Base-by-base conservation (phyloP, 2,888 invertebrate genomes). In the Octodonta nipae region DNA sequence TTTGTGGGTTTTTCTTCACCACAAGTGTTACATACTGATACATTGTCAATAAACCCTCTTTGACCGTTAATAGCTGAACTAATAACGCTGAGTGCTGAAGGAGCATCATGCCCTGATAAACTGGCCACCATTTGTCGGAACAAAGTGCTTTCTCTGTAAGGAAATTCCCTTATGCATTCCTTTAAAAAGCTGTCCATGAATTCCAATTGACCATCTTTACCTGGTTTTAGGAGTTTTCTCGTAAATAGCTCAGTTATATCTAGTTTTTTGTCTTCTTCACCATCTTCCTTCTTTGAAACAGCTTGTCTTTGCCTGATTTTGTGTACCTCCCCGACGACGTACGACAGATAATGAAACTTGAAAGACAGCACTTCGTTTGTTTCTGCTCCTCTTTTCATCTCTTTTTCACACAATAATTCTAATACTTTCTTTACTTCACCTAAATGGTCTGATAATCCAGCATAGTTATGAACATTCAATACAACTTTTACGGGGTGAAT, bases 361-460 rank as follows among this genome's bases (percentile, higher is more conserved):
- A 88, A 83, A 7, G 87, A 78, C 73, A 89, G 79, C 14, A 89
- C 73, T 66, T 92, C 92, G 55, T 95, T 93, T 1, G 78, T 75
- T 42, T 91, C 86, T 22, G 72, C 66, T 17, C 78, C 78, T 49
- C 76, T 66, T 41, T 84, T 81, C 77, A 92, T 85, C 65, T 92
- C 87, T 46, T 73, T 77, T 51, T 87, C 86, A 49, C 83, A 77
- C 67, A 96, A 73, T 34, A 81, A 57, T 46, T 85, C 81, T 38
- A 98, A 63, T 0, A 91, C 81, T 53, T 79, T 82, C 44, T 77
- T 69, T 1, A 79, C 66, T 59, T 81, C 81, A 8, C 73, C 67
- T 34, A 84, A 69, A 60, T 88, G 74, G 43, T 84, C 80, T 33
- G 83, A 55, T 15, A 91, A 63, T 10, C 75, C 71, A 2, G 77